phyloP scores from a whole-genome alignment of 37 sponge, comb jelly and placozoan species.

The Amphimedon queenslandica region DNA sequence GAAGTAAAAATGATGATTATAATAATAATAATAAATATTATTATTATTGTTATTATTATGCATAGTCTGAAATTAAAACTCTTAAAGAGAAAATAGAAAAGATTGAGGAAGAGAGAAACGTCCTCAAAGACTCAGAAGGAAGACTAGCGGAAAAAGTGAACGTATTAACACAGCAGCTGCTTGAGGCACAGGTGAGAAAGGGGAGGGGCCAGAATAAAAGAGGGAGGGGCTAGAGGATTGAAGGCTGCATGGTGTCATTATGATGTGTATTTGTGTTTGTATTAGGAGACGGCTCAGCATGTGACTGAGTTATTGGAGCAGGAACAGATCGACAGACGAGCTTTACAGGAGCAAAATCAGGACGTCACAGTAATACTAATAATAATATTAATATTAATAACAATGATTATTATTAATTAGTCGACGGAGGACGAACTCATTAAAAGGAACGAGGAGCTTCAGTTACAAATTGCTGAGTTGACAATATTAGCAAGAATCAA shows the following conservation, averaged over 20 bases:
- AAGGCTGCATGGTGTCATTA: no score
- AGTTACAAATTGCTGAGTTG: conserved; percentile 77
- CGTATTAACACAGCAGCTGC: conserved; percentile 56
- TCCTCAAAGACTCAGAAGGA: conserved; percentile 62
- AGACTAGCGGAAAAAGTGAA: conserved; percentile 57
- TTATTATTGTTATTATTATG: not conserved
- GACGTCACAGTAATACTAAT: conserved; percentile 46
- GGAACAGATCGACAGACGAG: conserved; percentile 81
- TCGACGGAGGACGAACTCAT: conserved; percentile 36
- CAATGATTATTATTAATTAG: not conserved
- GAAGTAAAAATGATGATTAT: conserved; percentile 51
- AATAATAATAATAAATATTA: no score
- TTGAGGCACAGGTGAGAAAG: conserved; percentile 24
- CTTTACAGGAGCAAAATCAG: conserved; percentile 62
- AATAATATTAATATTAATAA: not conserved
- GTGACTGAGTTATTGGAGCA: conserved; percentile 67
- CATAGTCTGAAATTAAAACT: conserved; percentile 65
- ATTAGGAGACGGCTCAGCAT: conserved; percentile 29
- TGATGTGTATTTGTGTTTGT: no score
- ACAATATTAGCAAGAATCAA: conserved; percentile 58
- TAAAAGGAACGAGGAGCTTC: conserved; percentile 70
- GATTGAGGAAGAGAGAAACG: conserved; percentile 65
- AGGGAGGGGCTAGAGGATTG: no score
- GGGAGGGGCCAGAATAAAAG: not conserved
- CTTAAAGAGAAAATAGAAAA: conserved; percentile 61